Evolutionary conservation across 2,888 invertebrate species (phyloP).

Genomic region (Nomada lathburiana): DNA sequence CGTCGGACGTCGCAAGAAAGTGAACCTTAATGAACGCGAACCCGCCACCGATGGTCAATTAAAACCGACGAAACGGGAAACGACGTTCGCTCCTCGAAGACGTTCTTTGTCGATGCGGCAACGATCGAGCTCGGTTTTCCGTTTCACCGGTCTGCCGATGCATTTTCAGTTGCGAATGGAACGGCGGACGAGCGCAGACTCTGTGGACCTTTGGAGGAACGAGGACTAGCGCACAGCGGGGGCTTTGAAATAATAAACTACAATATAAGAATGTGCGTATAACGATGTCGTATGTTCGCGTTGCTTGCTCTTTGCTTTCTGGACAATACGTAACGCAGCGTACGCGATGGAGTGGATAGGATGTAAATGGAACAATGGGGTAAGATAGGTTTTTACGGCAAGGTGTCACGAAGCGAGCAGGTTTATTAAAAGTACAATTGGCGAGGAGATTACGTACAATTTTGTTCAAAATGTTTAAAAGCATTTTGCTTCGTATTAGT

Average conservation of each 20-base stretch:
- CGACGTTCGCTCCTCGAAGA: not conserved
- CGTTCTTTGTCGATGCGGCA: not conserved
- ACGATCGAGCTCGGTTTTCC: slow-evolving; percentile 15
- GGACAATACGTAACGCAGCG: no score
- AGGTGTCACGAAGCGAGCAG: no score
- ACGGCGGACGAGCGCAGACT: not conserved
- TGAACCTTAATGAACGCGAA: slow-evolving; percentile 38
- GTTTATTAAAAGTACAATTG: no score
- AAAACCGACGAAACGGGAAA: slow-evolving; percentile 36
- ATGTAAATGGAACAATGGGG: no score
- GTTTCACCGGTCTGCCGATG: slow-evolving; percentile 7
- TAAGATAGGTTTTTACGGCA: no score
- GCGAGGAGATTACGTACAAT: no score
- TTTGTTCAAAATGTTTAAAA: no score
- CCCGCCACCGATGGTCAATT: slow-evolving; percentile 28
- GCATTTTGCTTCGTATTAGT: no score
- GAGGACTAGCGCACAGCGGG: not conserved
- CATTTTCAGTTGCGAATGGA: slow-evolving; percentile 2
- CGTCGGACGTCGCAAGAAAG: slow-evolving; percentile 21
- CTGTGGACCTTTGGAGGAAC: not conserved
- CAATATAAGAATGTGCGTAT: not conserved
- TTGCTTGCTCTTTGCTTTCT: no score
- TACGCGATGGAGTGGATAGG: no score
- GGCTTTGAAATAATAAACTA: not conserved
- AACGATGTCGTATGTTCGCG: no score